Conservation (phyloP, 1,140 invertebrate species). For the Camponotus pennsylvanicus region DNA sequence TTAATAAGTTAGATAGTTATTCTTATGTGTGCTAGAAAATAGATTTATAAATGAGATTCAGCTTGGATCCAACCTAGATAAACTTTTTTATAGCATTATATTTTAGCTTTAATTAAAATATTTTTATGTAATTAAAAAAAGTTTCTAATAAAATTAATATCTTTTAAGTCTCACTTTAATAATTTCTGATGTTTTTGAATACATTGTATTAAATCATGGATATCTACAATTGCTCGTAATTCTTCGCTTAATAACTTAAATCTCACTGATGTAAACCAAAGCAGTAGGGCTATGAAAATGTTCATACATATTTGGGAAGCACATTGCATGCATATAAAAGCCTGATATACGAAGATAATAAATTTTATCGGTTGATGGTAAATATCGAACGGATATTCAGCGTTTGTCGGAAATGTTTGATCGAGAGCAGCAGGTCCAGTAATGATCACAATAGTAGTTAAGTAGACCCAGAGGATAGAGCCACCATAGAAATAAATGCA, state of each 20-base stretch:
- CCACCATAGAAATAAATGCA: constrained; percentile 58
- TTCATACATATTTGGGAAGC: neutral
- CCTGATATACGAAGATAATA: constrained; percentile 35
- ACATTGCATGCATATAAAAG: neutral
- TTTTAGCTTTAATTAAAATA: too few relatives aligned
- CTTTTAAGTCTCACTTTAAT: constrained; percentile 37
- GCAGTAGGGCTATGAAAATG: constrained; percentile 27
- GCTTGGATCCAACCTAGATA: too few relatives aligned
- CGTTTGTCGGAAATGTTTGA: constrained; percentile 37
- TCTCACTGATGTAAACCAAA: constrained; percentile 51
- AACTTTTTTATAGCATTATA: too few relatives aligned
- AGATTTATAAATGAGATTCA: too few relatives aligned
- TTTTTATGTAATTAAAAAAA: too few relatives aligned
- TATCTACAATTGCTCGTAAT: neutral
- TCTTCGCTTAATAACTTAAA: constrained; percentile 51
- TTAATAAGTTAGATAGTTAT: too few relatives aligned
- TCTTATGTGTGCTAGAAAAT: too few relatives aligned
- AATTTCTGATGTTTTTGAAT: constrained; percentile 50
- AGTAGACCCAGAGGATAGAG: constrained; percentile 61
- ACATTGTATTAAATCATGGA: constrained; percentile 3
- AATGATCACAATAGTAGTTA: constrained; percentile 60
- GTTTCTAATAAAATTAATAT: too few relatives aligned
- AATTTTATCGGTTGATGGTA: constrained; percentile 25
- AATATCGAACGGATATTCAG: constrained; percentile 49
- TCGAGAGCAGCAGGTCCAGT: constrained; percentile 61